These are phyloP conservation scores for Balearica regulorum DNA, from an alignment of 2,797 vertebrate genomes.

Conservation along the genomic window DNA sequence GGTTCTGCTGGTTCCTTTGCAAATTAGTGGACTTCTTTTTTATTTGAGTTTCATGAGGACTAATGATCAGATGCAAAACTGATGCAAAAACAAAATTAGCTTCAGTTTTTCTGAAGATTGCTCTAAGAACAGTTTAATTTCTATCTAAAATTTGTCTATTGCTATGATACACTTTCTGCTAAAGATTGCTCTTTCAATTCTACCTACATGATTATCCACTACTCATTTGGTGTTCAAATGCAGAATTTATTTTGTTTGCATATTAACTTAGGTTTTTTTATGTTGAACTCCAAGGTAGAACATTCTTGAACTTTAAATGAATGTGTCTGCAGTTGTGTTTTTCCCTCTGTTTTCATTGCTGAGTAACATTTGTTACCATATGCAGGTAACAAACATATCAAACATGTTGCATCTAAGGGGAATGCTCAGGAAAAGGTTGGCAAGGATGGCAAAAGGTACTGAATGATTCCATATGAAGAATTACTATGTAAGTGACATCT, in stretches of 20 bases:
- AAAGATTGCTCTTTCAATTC: neutral
- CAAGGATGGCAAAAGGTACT: neutral
- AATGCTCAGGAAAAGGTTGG: neutral
- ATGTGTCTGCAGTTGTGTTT: rapidly evolving
- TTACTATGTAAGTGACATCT: neutral
- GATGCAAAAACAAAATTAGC: neutral
- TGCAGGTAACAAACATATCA: neutral
- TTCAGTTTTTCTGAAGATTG: neutral
- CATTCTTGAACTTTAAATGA: neutral
- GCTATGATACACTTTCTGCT: neutral
- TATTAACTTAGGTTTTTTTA: neutral
- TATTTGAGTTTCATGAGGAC: neutral
- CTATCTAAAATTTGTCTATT: neutral
- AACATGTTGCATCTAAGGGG: neutral
- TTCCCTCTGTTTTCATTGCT: neutral
- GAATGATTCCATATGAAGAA: neutral
- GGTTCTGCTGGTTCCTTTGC: neutral
- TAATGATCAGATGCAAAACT: neutral
- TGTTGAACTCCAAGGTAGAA: neutral
- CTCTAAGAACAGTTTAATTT: neutral
- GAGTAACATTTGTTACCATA: neutral
- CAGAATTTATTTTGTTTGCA: neutral
- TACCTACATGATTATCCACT: neutral
- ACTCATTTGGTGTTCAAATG: neutral
- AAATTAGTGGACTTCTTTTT: neutral